A percentile compares a stretch with the other conserved stretches of the same genome.
Conservation (phyloP, 2,797 vertebrate genomes). For the Tenualosa thibaudeaui region DNA sequence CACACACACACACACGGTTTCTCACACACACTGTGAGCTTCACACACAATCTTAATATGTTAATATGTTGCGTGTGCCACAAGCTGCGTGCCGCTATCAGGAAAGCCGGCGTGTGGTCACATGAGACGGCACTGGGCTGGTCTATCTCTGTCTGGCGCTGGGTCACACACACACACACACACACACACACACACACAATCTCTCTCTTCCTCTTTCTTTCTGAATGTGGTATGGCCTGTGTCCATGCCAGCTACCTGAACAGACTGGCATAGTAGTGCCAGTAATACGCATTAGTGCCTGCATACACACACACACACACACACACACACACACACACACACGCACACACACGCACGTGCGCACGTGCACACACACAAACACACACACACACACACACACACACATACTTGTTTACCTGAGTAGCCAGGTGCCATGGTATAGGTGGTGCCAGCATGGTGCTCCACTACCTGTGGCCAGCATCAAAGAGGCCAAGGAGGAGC, state of each 20-base stretch:
- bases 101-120: not conserved
- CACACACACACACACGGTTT: not conserved
- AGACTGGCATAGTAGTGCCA: not conserved
- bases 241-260: not conserved
- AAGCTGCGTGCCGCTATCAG: not conserved
- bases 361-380: not conserved
- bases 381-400: not conserved
- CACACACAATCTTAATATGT: slow-evolving; percentile 9
- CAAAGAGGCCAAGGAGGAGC: not conserved
- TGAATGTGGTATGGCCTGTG: not conserved
- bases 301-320: no score
- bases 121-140: not conserved
- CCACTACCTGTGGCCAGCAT: not conserved
- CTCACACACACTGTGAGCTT: not conserved
- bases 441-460: not conserved
- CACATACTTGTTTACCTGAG: not conserved
- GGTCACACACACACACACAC: slow-evolving; percentile 5
- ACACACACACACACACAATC: not conserved
- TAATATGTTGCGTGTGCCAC: not conserved
- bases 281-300: not conserved
- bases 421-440: no score
- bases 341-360: not conserved
- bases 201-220: no score
- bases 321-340: not conserved
- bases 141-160: not conserved